Conservation (phyloP, 53 echinoderm and acorn worm species). For the Echinarachnius parma region DNA sequence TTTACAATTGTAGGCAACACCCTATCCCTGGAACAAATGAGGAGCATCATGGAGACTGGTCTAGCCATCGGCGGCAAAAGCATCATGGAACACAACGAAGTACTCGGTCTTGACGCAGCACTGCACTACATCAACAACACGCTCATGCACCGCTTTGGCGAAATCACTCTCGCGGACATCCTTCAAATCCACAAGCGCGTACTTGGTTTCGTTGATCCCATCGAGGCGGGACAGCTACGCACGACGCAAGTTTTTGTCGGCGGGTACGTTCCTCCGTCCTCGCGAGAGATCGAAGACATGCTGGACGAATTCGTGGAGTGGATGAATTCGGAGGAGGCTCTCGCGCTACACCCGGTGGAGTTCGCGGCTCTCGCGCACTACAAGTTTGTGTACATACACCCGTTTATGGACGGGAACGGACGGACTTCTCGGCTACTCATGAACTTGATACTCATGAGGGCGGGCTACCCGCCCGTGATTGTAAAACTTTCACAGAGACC, state of each 20-base stretch:
- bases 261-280: slow-evolving; percentile 79
- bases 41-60: slow-evolving; percentile 88
- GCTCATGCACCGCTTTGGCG: slow-evolving; percentile 72
- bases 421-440: slow-evolving; percentile 87
- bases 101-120: slow-evolving; percentile 75
- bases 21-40: slow-evolving; percentile 79
- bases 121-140: slow-evolving; percentile 89
- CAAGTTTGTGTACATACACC: slow-evolving; percentile 89
- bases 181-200: slow-evolving; percentile 86
- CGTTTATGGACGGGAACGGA: slow-evolving; percentile 94
- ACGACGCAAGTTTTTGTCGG: slow-evolving; percentile 94
- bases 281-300: slow-evolving; percentile 61
- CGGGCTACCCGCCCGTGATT: slow-evolving; percentile 90
- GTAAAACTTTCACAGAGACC: slow-evolving; percentile 73
- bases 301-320: slow-evolving; percentile 81
- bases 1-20: no score
- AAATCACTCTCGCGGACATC: slow-evolving; percentile 73
- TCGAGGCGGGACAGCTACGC: slow-evolving; percentile 80
- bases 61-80: slow-evolving; percentile 88
- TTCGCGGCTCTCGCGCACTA: slow-evolving; percentile 93
- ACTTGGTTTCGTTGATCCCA: slow-evolving; percentile 75
- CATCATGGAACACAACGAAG: slow-evolving; percentile 92
- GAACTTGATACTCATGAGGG: slow-evolving; percentile 84
- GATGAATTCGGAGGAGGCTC: slow-evolving; percentile 82
- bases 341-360: slow-evolving; percentile 77